Percentiles rank a stretch among this genome's conserved stretches.
These are phyloP conservation scores for Aulostomus chinensis DNA, from an alignment of 2,797 vertebrate genomes.

Conservation along the genomic window DNA sequence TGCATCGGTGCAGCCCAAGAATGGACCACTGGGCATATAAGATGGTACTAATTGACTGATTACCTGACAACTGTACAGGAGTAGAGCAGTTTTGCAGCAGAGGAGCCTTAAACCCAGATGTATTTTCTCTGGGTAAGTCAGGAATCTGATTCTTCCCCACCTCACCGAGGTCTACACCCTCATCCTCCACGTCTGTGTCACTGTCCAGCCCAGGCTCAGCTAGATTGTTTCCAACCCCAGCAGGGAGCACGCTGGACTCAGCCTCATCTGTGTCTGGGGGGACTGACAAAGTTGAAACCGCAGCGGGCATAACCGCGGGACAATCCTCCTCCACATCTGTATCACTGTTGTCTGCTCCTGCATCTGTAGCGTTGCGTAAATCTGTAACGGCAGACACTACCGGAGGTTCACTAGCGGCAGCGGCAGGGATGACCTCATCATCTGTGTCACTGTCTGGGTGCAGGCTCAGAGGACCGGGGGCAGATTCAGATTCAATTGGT, in stretches of 20 bases:
- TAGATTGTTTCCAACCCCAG: background rate
- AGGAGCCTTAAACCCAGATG: slow-evolving; percentile 9
- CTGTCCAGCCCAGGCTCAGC: slow-evolving; percentile 16
- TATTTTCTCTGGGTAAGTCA: slow-evolving; percentile 18
- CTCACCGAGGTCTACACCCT: slow-evolving; percentile 10
- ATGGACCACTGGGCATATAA: too few species aligned
- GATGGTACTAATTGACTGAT: too few species aligned
- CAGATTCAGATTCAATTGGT: slow-evolving; percentile 8
- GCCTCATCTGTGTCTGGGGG: slow-evolving; percentile 39
- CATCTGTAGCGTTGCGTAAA: background rate
- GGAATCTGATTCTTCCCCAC: slow-evolving; percentile 23
- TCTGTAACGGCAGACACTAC: background rate
- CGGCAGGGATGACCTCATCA: slow-evolving; percentile 36
- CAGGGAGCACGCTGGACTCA: slow-evolving; percentile 8
- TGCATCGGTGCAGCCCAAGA: too few species aligned
- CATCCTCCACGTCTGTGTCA: slow-evolving; percentile 60
- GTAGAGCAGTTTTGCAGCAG: slow-evolving; percentile 65
- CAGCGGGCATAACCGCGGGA: slow-evolving; percentile 11
- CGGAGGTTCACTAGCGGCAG: slow-evolving; percentile 1
- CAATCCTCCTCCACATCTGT: slow-evolving; percentile 70
- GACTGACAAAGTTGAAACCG: background rate
- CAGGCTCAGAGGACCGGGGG: slow-evolving; percentile 8
- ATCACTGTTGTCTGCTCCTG: slow-evolving; percentile 67
- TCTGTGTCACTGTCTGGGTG: slow-evolving; percentile 60
- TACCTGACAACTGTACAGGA: slow-evolving; percentile 64